These are phyloP conservation scores for Corythornis leucogaster DNA, from an alignment of 2,797 vertebrate species.

Conservation along the genomic window DNA sequence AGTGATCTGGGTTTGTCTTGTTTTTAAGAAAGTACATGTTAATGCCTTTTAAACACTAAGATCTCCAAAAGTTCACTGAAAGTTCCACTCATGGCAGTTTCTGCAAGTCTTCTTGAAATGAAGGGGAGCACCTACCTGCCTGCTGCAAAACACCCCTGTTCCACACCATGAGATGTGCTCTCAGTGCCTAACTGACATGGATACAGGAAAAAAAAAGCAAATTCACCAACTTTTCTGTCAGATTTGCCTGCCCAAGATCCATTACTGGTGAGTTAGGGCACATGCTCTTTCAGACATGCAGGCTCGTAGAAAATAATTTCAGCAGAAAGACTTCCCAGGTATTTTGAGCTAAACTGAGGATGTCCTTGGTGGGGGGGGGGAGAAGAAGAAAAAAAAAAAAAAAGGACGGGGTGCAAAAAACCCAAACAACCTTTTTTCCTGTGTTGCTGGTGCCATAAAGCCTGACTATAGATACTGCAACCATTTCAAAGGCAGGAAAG, in stretches of 20 bases:
- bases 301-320: not conserved
- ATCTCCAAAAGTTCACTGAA: not conserved
- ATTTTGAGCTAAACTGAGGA: not conserved
- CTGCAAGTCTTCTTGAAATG: not conserved
- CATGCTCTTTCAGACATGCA: not conserved
- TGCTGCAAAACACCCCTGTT: not conserved
- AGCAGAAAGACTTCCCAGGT: not conserved
- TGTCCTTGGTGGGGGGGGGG: not conserved
- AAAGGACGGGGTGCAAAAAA: constrained; percentile 5
- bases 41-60: not conserved
- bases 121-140: not conserved
- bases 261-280: not conserved
- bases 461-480: constrained; percentile 25
- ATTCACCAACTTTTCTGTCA: not conserved
- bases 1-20: not conserved
- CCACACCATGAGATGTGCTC: rapidly evolving
- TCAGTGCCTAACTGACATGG: rapidly evolving
- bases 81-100: not conserved
- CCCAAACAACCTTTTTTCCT: constrained; percentile 51
- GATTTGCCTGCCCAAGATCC: not conserved
- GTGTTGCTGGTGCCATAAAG: constrained; percentile 56
- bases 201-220: not conserved
- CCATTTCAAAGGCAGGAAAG: constrained; percentile 75
- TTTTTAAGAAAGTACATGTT: not conserved
- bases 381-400: not conserved